Base-by-base conservation (phyloP, 2,888 invertebrate genomes). In the Mythimna loreyi region DNA sequence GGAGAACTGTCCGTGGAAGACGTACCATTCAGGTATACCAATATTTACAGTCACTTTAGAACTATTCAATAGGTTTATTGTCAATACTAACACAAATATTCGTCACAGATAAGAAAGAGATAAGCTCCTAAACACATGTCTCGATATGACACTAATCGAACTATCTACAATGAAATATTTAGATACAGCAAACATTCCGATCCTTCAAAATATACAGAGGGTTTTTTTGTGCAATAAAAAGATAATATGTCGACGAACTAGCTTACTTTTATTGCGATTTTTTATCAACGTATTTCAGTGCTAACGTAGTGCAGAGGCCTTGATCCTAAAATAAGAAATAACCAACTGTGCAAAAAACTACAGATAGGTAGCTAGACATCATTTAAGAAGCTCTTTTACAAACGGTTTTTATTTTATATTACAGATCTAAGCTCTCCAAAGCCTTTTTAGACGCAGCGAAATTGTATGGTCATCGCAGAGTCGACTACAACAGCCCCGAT, bases 401-500 rank as follows among this genome's bases (percentile, higher is more conserved):
- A 47, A 23, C 25, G 2, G 53, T 23, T n/a, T 56, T 16, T 21
- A 33, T 43, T 57, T 30, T 71, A 0, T 30, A 53, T 91, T 91
- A 33, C 90, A 95, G 95, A 70, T 92, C 95, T 1, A 93, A 96
- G 83, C 93, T 98, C 1, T 97, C 97, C 0, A 96, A 96, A 49
- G 97, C 97, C 0, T 97, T 98, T 83, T 90, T 98, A 8, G 94
- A 97, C 53, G 97, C 97, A 0, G 97, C 97, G 1, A 91, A 95
- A 70, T 94, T 97, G 78, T 92, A 96, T 61, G 98, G 98, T 0
- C 96, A 97, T 72, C 96, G 96, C 3, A 93, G 96, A 80, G 96
- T 97, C 6, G 98, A 98, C 88, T 97, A 98, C 89, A 98, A 98
- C 89, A 97, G 97, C 79, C 97, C 96, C 0, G 95, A 96, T 60